These are phyloP conservation scores for Poecile atricapillus DNA, from an alignment of 2,113 vertebrate species.

Conservation along the genomic window DNA sequence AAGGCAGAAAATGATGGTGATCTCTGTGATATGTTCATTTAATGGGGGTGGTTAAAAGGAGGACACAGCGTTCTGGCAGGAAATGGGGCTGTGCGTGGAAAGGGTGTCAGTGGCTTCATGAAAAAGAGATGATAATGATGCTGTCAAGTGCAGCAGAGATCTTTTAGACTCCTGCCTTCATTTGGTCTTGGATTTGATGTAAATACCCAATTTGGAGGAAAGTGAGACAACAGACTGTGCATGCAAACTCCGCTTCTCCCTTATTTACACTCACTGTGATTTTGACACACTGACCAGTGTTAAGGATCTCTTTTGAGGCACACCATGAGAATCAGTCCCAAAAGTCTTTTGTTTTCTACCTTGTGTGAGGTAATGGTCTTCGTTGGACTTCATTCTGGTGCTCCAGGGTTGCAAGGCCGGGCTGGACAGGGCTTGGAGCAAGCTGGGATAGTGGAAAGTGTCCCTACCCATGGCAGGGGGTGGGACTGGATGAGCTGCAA, in stretches of 20 bases:
- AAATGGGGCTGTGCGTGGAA: neutral
- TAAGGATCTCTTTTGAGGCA: neutral
- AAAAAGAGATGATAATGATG: neutral
- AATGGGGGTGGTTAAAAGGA: neutral
- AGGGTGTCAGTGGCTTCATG: neutral
- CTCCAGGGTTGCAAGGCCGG: neutral
- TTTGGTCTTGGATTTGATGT: neutral
- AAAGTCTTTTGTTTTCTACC: neutral
- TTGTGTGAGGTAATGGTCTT: neutral
- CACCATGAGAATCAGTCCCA: neutral
- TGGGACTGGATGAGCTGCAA: neutral
- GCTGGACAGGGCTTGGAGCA: neutral
- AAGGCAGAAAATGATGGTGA: neutral
- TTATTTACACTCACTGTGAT: neutral
- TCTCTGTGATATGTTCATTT: neutral
- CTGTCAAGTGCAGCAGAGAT: neutral
- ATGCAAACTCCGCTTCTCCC: neutral
- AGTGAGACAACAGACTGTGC: fast-evolving
- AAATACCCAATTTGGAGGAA: neutral
- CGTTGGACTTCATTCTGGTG: neutral
- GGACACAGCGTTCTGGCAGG: fast-evolving
- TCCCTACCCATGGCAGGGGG: neutral
- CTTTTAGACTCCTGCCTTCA: neutral
- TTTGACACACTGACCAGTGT: neutral
- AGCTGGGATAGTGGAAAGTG: fast-evolving